phyloP scores from a whole-genome alignment of 2,888 invertebrate species.

The Sericinus montela region DNA sequence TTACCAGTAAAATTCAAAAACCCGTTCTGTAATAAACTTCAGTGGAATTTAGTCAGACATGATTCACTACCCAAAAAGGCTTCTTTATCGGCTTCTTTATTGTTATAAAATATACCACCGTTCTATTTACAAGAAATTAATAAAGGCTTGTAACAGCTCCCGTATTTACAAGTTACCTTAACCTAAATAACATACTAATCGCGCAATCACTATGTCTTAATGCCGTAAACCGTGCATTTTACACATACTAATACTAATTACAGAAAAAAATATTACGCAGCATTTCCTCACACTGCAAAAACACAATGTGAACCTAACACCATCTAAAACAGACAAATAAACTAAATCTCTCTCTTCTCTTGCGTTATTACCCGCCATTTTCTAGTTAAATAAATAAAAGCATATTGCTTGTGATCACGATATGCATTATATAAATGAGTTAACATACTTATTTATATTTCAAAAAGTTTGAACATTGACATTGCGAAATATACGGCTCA shows the following conservation, averaged over 20 bases:
- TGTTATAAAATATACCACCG: conserved; percentile 1
- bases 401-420: not conserved
- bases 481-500: not conserved
- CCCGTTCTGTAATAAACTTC: not conserved
- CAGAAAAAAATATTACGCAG: not conserved
- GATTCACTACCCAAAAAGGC: not conserved
- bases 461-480: not conserved
- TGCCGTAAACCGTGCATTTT: not conserved
- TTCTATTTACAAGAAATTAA: conserved; percentile 8
- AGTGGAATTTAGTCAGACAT: not conserved
- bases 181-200: not conserved
- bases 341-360: not conserved
- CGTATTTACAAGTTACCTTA: conserved; percentile 15
- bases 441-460: not conserved
- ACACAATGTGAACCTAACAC: not conserved
- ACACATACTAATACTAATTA: not conserved
- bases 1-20: not conserved
- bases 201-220: not conserved
- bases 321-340: not conserved
- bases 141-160: conserved; percentile 7
- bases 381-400: conserved; percentile 7
- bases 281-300: not conserved
- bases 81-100: not conserved
- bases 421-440: not conserved
- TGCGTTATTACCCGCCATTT: not conserved